These are phyloP conservation scores for Eulimnadia texana DNA, from an alignment of 1,140 invertebrate genomes.

Conservation along the genomic window DNA sequence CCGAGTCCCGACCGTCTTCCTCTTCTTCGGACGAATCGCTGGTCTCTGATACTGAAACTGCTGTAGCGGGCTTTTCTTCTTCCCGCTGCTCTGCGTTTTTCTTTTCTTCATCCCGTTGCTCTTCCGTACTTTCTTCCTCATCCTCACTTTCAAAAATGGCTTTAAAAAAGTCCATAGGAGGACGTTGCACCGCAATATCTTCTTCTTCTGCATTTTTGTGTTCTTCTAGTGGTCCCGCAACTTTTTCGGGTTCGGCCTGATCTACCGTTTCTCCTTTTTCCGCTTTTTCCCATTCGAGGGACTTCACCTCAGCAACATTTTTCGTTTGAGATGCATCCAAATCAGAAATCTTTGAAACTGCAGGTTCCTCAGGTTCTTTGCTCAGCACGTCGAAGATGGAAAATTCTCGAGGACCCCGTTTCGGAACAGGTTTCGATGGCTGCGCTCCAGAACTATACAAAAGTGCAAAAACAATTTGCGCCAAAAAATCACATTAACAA, in stretches of 20 bases:
- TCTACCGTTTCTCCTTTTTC: conserved; percentile 22
- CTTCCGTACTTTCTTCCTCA: conserved; percentile 25
- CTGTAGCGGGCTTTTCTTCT: neutral
- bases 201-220: conserved; percentile 1
- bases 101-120: conserved; percentile 29
- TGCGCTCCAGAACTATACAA: conserved; percentile 20
- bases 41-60: neutral
- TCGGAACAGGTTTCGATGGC: conserved; percentile 20
- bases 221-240: conserved; percentile 21
- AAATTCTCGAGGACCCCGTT: conserved; percentile 42
- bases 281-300: conserved; percentile 18
- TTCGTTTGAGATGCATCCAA: conserved; percentile 25
- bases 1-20: neutral
- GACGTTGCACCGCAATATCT: conserved; percentile 23
- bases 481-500: no score
- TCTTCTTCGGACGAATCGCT: neutral
- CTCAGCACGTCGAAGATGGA: conserved; percentile 62
- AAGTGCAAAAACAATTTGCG: no score
- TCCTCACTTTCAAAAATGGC: conserved; percentile 39
- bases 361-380: conserved; percentile 27
- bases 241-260: conserved; percentile 25
- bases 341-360: conserved; percentile 19
- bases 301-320: conserved; percentile 18
- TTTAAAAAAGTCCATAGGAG: conserved; percentile 36
- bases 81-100: neutral